Base-by-base conservation (phyloP, 2,888 invertebrate species). In the Portevinia maculata region DNA sequence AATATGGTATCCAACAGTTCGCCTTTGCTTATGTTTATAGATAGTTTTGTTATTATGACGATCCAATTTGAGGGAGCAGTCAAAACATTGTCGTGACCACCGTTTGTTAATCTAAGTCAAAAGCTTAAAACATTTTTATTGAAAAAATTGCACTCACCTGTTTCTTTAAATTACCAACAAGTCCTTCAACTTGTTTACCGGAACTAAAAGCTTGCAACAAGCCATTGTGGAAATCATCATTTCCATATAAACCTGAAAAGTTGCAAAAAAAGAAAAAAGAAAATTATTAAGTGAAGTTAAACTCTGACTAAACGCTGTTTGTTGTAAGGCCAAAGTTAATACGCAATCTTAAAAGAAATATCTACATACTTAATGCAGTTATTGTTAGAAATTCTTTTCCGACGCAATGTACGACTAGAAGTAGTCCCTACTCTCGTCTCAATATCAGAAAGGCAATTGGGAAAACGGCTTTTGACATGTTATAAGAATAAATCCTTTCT, bases 221-320 rank as follows among this genome's bases (percentile, higher is more conserved):
- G 34, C 97, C 97, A 91, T 97, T 97, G 93, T 98, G 97, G 59
- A 97, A 94, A 90, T 97, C 97, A 90, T 98, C 97, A 92, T 98
- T 98, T 84, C 98, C 98, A 91, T 97, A 98, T 83, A 98, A 94
- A 74, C 93, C 91, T 91, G 86, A 48, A 65, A 76, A 30, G 3
- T 21, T 11, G 3, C 34, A 34, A 34, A 34, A 34, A 7, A 17
- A 28, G n/a, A 73, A 59, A 64, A 32, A 48, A 41, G 2, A 28
- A 30, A 17, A 6, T 15, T 30, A 39, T 39, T 39, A 39, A 7
- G 8, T 15, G n/a, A 13, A 15, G 7, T 41, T 8, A 19, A 41
- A 19, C 17, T 41, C 4, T 9, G 34, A 30, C 21, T 41, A 53
- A 34, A 39, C n/a, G n/a, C n/a, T n/a, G n/a, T n/a, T 52, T 37